A percentile compares a stretch with the other conserved stretches of the same genome.
These are phyloP conservation scores for Mormyrops boulengeri DNA, from an alignment of 2,797 vertebrate genomes.

Conservation along the genomic window DNA sequence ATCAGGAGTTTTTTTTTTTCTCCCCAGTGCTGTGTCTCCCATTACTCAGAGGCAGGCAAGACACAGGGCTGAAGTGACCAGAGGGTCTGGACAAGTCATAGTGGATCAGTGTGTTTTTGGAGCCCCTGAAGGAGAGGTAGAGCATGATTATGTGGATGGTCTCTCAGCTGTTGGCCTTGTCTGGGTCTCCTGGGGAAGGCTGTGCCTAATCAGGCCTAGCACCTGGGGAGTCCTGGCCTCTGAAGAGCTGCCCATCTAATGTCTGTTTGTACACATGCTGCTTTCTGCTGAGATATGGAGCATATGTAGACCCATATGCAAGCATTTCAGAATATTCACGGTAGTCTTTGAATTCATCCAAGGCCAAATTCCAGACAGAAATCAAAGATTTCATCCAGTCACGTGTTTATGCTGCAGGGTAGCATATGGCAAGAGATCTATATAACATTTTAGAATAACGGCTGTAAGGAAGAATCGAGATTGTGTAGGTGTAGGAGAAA, in stretches of 20 bases:
- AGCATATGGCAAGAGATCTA: background rate
- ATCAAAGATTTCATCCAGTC: background rate
- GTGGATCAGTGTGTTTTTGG: constrained; percentile 5
- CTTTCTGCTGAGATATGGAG: background rate
- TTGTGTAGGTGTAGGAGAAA: background rate
- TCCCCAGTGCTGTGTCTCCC: background rate
- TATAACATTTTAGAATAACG: background rate
- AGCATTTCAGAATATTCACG: background rate
- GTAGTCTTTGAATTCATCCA: background rate
- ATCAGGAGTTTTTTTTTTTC: background rate
- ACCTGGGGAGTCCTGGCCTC: background rate
- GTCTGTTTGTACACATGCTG: background rate
- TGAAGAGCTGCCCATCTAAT: constrained; percentile 1
- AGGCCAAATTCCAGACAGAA: background rate
- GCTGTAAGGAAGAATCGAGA: background rate
- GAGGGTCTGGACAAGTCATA: constrained; percentile 7
- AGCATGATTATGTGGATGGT: background rate
- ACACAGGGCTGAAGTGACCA: background rate
- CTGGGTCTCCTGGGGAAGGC: background rate
- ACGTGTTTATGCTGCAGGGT: background rate
- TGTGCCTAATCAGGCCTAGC: background rate
- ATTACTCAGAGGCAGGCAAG: background rate
- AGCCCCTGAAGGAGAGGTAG: background rate
- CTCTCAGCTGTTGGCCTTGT: constrained; percentile 4
- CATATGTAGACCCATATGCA: background rate